Conservation (phyloP, 2,113 vertebrate genomes). For the Brachyistius frenatus region DNA sequence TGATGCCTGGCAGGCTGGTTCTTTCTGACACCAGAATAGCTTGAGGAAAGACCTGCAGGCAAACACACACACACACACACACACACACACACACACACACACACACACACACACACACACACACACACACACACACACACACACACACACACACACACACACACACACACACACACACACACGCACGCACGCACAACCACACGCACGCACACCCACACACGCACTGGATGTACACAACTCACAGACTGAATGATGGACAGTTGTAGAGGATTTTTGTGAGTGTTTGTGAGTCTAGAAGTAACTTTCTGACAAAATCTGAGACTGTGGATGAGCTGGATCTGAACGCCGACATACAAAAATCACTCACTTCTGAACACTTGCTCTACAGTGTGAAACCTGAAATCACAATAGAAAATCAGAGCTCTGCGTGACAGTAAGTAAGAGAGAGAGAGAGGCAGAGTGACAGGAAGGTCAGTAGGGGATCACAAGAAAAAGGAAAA, state of each 20-base stretch:
- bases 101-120: conserved; percentile 1
- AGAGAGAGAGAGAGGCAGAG: background rate
- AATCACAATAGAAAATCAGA: conserved; percentile 29
- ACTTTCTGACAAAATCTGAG: conserved; percentile 42
- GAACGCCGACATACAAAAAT: background rate
- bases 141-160: background rate
- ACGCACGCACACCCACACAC: conserved; percentile 24
- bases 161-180: conserved; percentile 16
- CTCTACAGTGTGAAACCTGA: background rate
- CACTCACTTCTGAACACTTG: background rate
- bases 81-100: conserved; percentile 14
- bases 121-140: conserved; percentile 21
- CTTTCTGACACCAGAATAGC: conserved; percentile 57
- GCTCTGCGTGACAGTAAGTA: background rate
- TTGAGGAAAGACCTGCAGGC: conserved; percentile 41
- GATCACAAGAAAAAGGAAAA: conserved; percentile 13
- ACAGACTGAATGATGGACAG: conserved; percentile 4
- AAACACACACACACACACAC: conserved; percentile 17
- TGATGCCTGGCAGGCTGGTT: conserved; percentile 51
- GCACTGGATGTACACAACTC: conserved; percentile 2
- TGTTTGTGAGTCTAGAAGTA: conserved; percentile 4
- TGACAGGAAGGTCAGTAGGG: conserved; percentile 19
- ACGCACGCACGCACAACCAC: background rate
- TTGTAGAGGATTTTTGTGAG: background rate
- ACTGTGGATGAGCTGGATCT: conserved; percentile 8